phyloP scores from a whole-genome alignment of 2,888 invertebrate genomes.

The Odontothrips loti region DNA sequence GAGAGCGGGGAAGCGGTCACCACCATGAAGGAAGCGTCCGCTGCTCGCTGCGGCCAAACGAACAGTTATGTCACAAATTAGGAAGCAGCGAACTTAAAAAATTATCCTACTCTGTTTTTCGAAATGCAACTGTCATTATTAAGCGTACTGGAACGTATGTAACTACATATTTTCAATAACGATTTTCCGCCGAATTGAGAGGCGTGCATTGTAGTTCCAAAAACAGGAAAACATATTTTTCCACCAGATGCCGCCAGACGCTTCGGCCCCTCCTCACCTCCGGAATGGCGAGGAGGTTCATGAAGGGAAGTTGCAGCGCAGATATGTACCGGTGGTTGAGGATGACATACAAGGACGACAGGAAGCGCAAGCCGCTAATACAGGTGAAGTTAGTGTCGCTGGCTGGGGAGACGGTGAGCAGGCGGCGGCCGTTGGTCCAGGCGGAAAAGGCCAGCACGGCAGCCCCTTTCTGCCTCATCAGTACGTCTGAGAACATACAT shows the following conservation, averaged over 20 bases:
- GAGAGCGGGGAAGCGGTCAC: slow-evolving; percentile 47
- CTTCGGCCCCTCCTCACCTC: no score
- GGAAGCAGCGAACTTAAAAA: neutral
- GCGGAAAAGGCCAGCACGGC: slow-evolving; percentile 46
- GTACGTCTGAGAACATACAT: neutral
- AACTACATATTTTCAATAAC: no score
- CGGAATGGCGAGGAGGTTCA: slow-evolving; percentile 45
- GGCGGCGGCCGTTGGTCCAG: slow-evolving; percentile 45
- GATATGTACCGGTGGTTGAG: slow-evolving; percentile 49
- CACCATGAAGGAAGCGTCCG: slow-evolving; percentile 45
- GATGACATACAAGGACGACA: slow-evolving; percentile 50
- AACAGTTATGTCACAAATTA: neutral
- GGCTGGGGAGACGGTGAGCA: slow-evolving; percentile 42
- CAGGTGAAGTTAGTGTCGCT: slow-evolving; percentile 41
- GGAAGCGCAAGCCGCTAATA: slow-evolving; percentile 52
- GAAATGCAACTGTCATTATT: no score
- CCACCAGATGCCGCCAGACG: no score
- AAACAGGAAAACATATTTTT: no score
- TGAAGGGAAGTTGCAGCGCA: slow-evolving; percentile 43
- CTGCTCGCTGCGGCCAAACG: neutral
- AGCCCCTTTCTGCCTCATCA: neutral
- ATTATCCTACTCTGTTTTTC: no score
- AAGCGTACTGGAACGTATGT: no score
- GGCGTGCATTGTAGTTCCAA: no score
- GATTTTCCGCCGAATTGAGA: no score